Percentiles rank a stretch among this genome's conserved stretches.
Conservation (phyloP, 2,797 vertebrate genomes). For the Emys orbicularis region DNA sequence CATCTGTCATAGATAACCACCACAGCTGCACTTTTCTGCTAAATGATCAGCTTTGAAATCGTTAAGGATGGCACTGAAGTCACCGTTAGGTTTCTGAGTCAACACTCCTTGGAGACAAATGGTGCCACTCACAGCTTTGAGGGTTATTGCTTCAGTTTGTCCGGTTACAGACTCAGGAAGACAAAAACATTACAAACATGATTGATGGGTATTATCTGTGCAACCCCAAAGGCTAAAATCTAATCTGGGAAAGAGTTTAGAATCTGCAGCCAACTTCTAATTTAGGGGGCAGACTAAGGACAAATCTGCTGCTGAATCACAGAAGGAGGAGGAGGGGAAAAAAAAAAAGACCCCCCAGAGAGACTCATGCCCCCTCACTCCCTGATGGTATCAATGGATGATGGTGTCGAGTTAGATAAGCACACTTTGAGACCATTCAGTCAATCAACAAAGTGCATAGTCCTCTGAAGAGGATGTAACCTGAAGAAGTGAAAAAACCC, state of each 20-base stretch:
- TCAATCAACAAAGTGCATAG: background rate
- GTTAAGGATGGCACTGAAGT: background rate
- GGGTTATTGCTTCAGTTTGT: background rate
- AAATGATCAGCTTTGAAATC: background rate
- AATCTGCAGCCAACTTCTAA: rapidly evolving
- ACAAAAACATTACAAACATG: rapidly evolving
- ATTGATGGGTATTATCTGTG: background rate
- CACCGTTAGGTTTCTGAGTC: background rate
- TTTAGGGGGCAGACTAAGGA: background rate
- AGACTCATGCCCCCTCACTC: background rate
- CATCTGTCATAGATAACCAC: background rate
- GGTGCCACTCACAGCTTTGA: background rate
- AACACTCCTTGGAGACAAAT: rapidly evolving
- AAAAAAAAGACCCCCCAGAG: background rate
- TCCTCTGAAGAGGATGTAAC: background rate
- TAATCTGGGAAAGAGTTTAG: background rate
- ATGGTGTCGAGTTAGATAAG: background rate
- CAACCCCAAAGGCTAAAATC: background rate
- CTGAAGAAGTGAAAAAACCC: background rate
- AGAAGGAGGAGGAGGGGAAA: rapidly evolving
- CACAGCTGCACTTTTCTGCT: too few relatives aligned
- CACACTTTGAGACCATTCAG: background rate
- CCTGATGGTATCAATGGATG: background rate
- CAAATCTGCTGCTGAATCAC: rapidly evolving
- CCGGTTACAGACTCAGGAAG: rapidly evolving